phyloP scores from a whole-genome alignment of 2,797 vertebrate species.

The Trachops cirrhosus region DNA sequence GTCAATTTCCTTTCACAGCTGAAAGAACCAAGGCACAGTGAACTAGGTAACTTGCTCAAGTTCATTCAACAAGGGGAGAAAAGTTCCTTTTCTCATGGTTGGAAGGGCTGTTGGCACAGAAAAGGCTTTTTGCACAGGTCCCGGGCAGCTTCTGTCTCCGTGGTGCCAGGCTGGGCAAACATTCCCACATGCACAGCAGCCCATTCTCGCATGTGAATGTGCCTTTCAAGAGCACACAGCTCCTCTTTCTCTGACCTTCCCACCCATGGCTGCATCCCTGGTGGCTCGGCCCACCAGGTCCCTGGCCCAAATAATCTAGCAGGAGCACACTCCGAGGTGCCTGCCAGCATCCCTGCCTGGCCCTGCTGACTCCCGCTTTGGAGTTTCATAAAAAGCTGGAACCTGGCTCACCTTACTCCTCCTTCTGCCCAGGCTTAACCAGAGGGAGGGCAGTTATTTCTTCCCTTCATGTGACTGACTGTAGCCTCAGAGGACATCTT shows the following conservation, averaged over 20 bases:
- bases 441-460: not conserved
- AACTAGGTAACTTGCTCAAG: not conserved
- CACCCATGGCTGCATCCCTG: not conserved
- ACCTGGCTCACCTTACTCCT: not conserved
- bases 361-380: not conserved
- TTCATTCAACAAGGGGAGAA: not conserved
- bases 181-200: not conserved
- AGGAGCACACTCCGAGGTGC: not conserved
- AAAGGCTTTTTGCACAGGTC: not conserved
- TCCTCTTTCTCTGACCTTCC: slow-evolving; percentile 50
- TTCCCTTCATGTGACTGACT: not conserved
- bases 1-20: not conserved
- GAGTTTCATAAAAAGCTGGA: not conserved
- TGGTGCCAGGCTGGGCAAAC: slow-evolving; percentile 1
- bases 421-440: not conserved
- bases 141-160: not conserved
- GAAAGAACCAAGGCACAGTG: not conserved
- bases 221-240: slow-evolving; percentile 22
- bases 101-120: not conserved
- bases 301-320: slow-evolving; percentile 31
- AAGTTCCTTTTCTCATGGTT: not conserved
- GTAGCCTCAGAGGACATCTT: not conserved
- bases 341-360: slow-evolving; percentile 56
- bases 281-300: slow-evolving; percentile 17
- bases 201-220: not conserved